Percentiles rank a stretch among this genome's conserved stretches.
phyloP scores from a whole-genome alignment of 2,888 invertebrate genomes.

The Hybos culiciformis region DNA sequence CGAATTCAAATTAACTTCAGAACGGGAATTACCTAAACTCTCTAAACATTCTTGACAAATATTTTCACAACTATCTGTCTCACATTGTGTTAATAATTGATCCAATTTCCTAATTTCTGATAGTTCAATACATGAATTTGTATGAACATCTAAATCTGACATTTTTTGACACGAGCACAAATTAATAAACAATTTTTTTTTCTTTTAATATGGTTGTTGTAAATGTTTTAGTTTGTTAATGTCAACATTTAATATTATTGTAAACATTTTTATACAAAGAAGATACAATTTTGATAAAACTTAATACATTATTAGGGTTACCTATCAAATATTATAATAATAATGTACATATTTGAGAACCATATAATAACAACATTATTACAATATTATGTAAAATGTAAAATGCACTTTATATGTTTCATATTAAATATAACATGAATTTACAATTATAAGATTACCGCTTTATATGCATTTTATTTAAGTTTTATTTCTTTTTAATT shows the following conservation, averaged over 20 bases:
- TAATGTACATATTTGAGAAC: too few relatives aligned
- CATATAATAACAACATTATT: too few relatives aligned
- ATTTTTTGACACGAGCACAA: constrained; percentile 14
- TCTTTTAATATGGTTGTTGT: not conserved
- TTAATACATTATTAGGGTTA: too few relatives aligned
- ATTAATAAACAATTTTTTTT: not conserved
- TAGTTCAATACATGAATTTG: constrained; percentile 24
- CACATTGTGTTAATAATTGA: constrained; percentile 22
- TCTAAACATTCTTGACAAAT: constrained; percentile 22
- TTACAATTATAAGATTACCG: too few relatives aligned
- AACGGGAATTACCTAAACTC: constrained; percentile 19
- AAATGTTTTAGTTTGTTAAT: not conserved
- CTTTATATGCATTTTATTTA: too few relatives aligned
- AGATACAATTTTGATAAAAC: too few relatives aligned
- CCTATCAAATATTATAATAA: too few relatives aligned
- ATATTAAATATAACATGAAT: too few relatives aligned
- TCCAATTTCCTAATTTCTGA: constrained; percentile 23
- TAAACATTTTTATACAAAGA: too few relatives aligned
- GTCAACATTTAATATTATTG: not conserved
- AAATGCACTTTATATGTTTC: too few relatives aligned
- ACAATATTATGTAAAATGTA: too few relatives aligned
- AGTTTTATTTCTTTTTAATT: too few relatives aligned
- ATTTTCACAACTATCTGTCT: constrained; percentile 23
- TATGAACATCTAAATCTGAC: constrained; percentile 21
- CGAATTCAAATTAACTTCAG: constrained; percentile 11